Percentiles rank a stretch among this genome's conserved stretches.
phyloP scores from a whole-genome alignment of 2,888 invertebrate species.

The Conchocele bisecta region DNA sequence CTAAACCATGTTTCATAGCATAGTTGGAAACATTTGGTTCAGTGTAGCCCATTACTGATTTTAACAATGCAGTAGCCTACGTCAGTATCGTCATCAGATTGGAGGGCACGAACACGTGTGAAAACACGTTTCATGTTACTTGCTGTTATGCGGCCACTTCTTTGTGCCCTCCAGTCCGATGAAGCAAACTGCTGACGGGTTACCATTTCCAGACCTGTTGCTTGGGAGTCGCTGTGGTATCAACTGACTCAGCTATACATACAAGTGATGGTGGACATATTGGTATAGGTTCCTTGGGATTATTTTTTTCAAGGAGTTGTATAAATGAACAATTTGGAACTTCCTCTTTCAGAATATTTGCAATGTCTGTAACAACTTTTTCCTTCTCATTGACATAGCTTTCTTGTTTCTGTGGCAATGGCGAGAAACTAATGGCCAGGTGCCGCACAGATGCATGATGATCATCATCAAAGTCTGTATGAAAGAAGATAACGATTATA shows the following conservation, averaged over 20 bases:
- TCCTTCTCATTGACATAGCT: no score
- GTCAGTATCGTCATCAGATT: background rate
- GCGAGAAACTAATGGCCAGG: no score
- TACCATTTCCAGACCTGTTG: constrained; percentile 1
- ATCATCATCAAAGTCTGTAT: no score
- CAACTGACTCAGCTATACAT: no score
- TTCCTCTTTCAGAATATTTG: no score
- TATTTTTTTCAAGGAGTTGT: no score
- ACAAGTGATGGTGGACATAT: constrained; percentile 21
- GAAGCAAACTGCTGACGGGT: background rate
- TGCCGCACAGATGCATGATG: no score
- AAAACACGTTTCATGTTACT: constrained; percentile 2
- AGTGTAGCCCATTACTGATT: constrained; percentile 1
- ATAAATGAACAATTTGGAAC: no score
- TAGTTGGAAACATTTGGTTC: background rate
- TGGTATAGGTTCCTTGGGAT: constrained; percentile 1
- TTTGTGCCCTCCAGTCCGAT: background rate
- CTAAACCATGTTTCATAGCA: constrained; percentile 12
- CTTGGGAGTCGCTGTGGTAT: no score
- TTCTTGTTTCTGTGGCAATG: no score
- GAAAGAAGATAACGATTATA: no score
- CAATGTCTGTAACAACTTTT: no score
- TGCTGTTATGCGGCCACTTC: constrained; percentile 12
- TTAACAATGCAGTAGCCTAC: background rate
- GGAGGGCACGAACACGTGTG: background rate